Conservation (phyloP, 2,113 vertebrate genomes). For the Gallinago undulata region DNA sequence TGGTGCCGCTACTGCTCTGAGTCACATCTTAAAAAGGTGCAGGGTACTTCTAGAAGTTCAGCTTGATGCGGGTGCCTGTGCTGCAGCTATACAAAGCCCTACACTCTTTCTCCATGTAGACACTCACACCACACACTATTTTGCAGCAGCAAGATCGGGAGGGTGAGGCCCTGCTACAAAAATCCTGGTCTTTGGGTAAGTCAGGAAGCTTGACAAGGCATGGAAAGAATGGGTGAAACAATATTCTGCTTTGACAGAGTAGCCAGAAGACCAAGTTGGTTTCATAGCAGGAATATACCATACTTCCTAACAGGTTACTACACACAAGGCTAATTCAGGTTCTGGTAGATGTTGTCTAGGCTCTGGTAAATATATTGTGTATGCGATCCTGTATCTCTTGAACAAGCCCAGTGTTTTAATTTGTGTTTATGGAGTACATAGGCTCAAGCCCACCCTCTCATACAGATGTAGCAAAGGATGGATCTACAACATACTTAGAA, state of each 20-base stretch:
- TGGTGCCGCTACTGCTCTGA: background rate
- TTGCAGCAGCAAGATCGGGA: background rate
- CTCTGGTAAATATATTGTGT: background rate
- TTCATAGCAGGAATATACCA: background rate
- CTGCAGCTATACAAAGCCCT: background rate
- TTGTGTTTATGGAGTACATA: background rate
- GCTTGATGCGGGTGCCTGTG: background rate
- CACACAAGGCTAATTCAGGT: background rate
- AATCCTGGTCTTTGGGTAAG: background rate
- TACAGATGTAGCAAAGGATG: background rate
- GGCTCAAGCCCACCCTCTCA: background rate
- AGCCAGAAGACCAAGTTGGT: background rate
- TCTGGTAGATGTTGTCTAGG: background rate
- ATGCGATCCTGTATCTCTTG: background rate
- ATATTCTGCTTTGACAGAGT: background rate
- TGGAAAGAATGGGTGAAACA: background rate
- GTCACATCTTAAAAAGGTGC: accelerated
- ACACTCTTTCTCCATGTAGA: accelerated
- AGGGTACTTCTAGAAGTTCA: background rate
- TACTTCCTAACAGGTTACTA: background rate
- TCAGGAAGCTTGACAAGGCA: background rate
- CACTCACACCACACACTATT: accelerated
- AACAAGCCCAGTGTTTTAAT: background rate
- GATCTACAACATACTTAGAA: background rate
- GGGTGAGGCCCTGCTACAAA: background rate